Evolutionary conservation across 2,113 vertebrate species (phyloP).

Genomic region (Echinops telfairi): DNA sequence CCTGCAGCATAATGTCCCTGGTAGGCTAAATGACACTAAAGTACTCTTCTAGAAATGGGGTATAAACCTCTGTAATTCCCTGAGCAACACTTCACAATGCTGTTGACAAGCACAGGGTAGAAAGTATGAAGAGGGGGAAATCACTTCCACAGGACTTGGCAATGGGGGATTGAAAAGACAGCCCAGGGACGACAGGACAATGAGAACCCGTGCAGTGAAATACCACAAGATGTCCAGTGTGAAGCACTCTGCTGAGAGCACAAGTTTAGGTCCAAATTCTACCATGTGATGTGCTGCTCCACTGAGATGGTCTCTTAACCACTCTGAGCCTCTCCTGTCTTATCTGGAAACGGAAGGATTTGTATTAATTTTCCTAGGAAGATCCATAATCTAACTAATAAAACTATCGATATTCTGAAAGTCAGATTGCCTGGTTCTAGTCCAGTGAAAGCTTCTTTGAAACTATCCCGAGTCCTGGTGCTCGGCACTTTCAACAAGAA

Average conservation of each 20-base stretch:
- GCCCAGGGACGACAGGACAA: background rate
- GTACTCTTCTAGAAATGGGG: background rate
- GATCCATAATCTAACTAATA: background rate
- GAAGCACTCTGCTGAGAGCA: background rate
- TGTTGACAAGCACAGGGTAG: background rate
- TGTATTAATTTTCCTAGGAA: slow-evolving; percentile 2
- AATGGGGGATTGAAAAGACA: background rate
- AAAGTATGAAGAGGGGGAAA: background rate
- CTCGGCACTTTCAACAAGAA: background rate
- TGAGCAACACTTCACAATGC: background rate
- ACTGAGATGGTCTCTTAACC: background rate
- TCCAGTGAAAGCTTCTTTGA: background rate
- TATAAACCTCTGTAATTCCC: background rate
- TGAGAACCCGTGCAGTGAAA: background rate
- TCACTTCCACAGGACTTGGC: background rate
- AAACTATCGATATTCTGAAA: slow-evolving; percentile 7
- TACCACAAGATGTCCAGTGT: background rate
- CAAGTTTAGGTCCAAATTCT: background rate
- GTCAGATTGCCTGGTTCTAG: background rate
- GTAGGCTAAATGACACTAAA: background rate
- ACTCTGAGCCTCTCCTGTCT: background rate
- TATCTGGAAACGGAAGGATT: background rate
- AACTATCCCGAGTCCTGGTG: background rate
- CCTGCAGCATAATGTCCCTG: background rate
- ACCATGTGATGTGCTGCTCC: background rate